These are phyloP conservation scores for Cremastinae sp. DNA, from an alignment of 2,888 invertebrate species.

Conservation along the genomic window DNA sequence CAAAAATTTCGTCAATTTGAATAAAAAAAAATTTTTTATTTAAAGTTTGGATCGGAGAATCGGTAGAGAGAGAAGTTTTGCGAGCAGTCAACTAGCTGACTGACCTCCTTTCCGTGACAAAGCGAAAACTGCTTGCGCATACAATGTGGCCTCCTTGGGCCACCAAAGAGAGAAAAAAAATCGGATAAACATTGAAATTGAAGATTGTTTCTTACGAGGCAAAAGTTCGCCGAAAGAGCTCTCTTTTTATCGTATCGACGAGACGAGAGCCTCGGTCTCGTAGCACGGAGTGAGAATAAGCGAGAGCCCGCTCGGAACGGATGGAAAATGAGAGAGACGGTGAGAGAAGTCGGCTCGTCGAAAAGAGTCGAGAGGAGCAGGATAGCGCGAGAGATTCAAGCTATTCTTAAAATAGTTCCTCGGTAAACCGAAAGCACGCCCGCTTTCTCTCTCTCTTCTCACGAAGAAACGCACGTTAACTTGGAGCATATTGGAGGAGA, in stretches of 20 bases:
- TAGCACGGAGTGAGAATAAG: constrained; percentile 13
- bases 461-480: constrained; percentile 42
- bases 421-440: constrained; percentile 41
- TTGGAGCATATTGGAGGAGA: constrained; percentile 21
- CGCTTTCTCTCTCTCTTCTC: constrained; percentile 8
- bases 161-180: too few relatives aligned
- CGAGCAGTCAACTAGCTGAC: constrained; percentile 30
- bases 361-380: constrained; percentile 47
- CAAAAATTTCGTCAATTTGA: too few relatives aligned
- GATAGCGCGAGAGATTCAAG: constrained; percentile 70
- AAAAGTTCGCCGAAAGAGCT: too few relatives aligned
- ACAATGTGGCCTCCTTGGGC: constrained; percentile 20
- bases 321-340: constrained; percentile 35
- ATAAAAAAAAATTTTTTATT: neutral
- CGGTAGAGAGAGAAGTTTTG: constrained; percentile 33
- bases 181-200: too few relatives aligned
- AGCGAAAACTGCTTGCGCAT: constrained; percentile 54
- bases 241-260: too few relatives aligned
- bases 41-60: constrained; percentile 17
- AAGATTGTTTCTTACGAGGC: too few relatives aligned
- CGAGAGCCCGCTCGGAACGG: constrained; percentile 38
- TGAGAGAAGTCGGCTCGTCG: constrained; percentile 20
- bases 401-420: constrained; percentile 80
- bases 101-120: constrained; percentile 71
- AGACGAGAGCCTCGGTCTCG: neutral